These are phyloP conservation scores for Synanthedon myopaeformis DNA, from an alignment of 2,888 invertebrate genomes.

Conservation along the genomic window DNA sequence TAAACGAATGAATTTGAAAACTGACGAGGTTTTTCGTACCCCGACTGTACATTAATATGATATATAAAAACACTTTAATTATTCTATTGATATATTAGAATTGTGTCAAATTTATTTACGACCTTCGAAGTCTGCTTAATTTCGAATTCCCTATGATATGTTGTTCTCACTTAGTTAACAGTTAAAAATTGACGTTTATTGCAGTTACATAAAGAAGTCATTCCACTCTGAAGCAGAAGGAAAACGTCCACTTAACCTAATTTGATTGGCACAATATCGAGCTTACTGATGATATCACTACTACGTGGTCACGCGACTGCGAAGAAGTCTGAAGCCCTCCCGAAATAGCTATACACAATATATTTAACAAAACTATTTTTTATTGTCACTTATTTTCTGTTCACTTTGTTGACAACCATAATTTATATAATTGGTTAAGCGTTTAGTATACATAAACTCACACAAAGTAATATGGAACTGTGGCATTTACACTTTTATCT, in stretches of 20 bases:
- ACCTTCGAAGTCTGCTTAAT: no score
- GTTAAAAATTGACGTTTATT: neutral
- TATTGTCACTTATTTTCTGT: neutral
- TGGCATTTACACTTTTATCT: no score
- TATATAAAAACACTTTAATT: no score
- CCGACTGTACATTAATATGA: no score
- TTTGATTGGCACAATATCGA: conserved; percentile 17
- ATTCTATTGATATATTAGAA: no score
- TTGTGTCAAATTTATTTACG: no score
- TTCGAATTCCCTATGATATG: no score
- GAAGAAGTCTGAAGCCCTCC: conserved; percentile 4
- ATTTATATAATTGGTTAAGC: neutral
- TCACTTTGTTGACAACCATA: neutral
- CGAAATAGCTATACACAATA: neutral
- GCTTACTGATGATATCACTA: conserved; percentile 9
- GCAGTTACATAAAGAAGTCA: neutral
- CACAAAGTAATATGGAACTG: no score
- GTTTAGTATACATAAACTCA: no score
- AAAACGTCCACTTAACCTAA: conserved; percentile 24
- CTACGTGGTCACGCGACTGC: conserved; percentile 12
- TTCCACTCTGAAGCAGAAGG: conserved; percentile 3
- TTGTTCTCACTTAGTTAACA: no score
- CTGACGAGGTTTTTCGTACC: no score
- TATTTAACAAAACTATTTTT: neutral
- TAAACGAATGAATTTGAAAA: no score